These are phyloP conservation scores for Thalassoma bifasciatum DNA, from an alignment of 2,113 vertebrate genomes.

Conservation along the genomic window DNA sequence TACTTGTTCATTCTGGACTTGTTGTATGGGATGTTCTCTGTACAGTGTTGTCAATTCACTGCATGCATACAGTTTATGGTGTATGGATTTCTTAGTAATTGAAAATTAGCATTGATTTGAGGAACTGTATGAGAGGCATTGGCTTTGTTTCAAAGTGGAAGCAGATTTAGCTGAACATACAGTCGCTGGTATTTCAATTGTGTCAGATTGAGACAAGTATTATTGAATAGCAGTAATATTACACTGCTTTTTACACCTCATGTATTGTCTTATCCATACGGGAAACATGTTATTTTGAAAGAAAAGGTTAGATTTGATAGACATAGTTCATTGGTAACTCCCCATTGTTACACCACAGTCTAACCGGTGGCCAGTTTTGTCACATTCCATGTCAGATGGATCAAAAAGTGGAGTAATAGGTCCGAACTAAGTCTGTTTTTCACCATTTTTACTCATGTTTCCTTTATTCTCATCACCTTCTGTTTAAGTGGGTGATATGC, in stretches of 20 bases:
- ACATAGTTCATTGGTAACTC: conserved; percentile 8
- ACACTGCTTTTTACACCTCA: conserved; percentile 14
- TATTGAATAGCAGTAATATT: not conserved
- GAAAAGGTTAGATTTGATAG: conserved; percentile 31
- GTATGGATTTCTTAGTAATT: conserved; percentile 34
- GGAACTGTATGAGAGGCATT: not conserved
- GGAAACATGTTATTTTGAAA: conserved; percentile 20
- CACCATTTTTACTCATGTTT: conserved; percentile 20
- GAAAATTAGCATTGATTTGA: conserved; percentile 29
- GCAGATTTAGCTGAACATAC: not conserved
- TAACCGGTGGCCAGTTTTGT: conserved; percentile 61
- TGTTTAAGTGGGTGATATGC: conserved; percentile 44
- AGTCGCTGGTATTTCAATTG: not conserved
- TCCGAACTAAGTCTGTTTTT: conserved; percentile 10
- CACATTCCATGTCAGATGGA: conserved; percentile 73
- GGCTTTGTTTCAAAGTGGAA: conserved; percentile 1
- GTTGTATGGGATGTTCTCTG: conserved; percentile 46
- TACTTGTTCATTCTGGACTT: conserved; percentile 41
- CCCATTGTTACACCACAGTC: conserved; percentile 29
- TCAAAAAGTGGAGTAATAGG: conserved; percentile 28
- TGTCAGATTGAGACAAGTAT: not conserved
- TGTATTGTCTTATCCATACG: conserved; percentile 56
- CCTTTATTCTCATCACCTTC: conserved; percentile 25
- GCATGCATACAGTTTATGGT: conserved; percentile 54
- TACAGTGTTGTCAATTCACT: conserved; percentile 58